Evolutionary conservation across 2,113 vertebrate species (phyloP), one percentile per base, ranked within the genome.

Genomic region (Atractosteus spatula): DNA sequence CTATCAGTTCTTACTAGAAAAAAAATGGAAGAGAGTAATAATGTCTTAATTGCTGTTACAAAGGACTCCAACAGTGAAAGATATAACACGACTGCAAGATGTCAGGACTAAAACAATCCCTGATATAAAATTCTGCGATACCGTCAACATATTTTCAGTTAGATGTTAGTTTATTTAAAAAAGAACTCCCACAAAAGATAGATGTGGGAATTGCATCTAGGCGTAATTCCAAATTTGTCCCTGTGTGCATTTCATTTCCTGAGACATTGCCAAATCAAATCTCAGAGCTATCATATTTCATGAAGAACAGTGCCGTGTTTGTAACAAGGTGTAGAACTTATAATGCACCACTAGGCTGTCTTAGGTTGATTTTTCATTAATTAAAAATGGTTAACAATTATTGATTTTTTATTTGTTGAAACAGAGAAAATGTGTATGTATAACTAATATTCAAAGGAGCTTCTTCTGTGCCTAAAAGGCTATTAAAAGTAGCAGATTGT

Each of bases 251-350:
- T 74, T 78, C 65, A 66, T 74, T 78, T 71, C 59, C 72, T 79
- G 73, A 74, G 74, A 77, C 73, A 51, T 69, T 66, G 75, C 75
- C 77, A 81, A 83, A 86, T 81, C 76, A 80, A 85, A 84, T 84
- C 66, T 80, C 72, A 74, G 62, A 73, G 77, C 78, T 68, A 77
- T 83, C 75, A 73, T 56, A 73, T 82, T 87, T 81, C 82, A 87
- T 69, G 59, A 71, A 69, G 74, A 79, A 78, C 75, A 83, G 76
- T 73, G 71, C 47, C 45, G 69, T 68, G 74, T 68, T 76, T 83
- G 77, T 77, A 56, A 73, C 67, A 41, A 71, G 73, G 70, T 59
- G 65, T 76, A 71, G 71, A 68, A 77, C 57, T 66, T 71, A 56
- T 71, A 55, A 55, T 55, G 65, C 75, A 81, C 75, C 71, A 78